Conservation (phyloP, 1,140 invertebrate species). For the Grapholita molesta region DNA sequence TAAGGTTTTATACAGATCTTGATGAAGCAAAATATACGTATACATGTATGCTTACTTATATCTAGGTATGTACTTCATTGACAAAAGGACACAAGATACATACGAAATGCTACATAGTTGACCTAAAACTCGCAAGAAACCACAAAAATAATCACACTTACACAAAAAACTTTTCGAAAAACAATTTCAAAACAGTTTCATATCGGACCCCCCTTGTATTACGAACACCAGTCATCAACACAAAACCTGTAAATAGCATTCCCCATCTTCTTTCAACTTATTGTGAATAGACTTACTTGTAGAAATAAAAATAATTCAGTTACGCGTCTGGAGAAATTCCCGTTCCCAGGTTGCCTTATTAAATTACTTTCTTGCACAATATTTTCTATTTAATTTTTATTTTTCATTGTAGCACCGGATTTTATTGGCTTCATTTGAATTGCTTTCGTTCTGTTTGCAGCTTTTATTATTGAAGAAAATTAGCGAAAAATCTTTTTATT, state of each 20-base stretch:
- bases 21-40: no score
- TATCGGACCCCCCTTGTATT: neutral
- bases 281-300: slow-evolving; percentile 13
- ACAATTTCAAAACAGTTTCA: neutral
- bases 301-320: slow-evolving; percentile 16
- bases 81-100: no score
- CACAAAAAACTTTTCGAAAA: neutral
- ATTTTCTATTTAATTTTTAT: slow-evolving; percentile 18
- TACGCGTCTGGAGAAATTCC: neutral
- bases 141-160: no score
- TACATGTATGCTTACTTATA: no score
- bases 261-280: neutral
- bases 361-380: neutral
- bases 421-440: slow-evolving; percentile 10
- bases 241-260: neutral
- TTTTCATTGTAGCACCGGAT: slow-evolving; percentile 5
- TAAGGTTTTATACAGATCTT: no score
- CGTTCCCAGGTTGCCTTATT: neutral
- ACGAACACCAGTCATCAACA: neutral
- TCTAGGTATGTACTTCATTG: no score
- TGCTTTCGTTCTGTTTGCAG: neutral
- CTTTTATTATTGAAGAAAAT: neutral
- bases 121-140: no score
- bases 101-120: no score
- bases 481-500: no score